Percentiles rank a stretch among this genome's conserved stretches.
Evolutionary conservation across 2,888 invertebrate genomes (phyloP).

Genomic region (Agrotis exclamationis): DNA sequence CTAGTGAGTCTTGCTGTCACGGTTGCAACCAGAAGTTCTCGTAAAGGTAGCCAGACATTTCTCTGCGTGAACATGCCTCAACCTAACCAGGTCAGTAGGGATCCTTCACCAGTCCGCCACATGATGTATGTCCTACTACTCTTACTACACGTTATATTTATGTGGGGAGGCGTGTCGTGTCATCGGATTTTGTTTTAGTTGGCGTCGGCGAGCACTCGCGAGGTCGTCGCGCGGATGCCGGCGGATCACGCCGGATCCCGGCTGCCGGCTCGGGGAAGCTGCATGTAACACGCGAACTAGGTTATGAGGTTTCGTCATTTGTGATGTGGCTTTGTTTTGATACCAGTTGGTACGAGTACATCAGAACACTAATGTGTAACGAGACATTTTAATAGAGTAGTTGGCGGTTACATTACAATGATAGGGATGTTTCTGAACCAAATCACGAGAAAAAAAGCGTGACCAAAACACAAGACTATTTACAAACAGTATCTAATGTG

Average conservation of each 20-base stretch:
- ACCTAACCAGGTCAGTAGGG: slow-evolving; percentile 28
- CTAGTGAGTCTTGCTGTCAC: no score
- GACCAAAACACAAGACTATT: slow-evolving; percentile 37
- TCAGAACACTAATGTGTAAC: not conserved
- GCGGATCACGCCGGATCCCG: slow-evolving; percentile 60
- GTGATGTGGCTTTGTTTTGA: slow-evolving; percentile 25
- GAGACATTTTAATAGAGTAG: not conserved
- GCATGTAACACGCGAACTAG: slow-evolving; percentile 54
- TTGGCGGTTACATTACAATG: not conserved
- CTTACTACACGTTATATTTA: slow-evolving; percentile 37
- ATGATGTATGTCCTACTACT: slow-evolving; percentile 47
- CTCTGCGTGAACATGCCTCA: no score
- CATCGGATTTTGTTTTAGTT: slow-evolving; percentile 74
- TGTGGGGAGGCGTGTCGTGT: slow-evolving; percentile 68
- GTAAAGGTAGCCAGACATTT: no score
- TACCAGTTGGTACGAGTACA: not conserved
- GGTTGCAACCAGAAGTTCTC: no score
- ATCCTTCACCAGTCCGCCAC: slow-evolving; percentile 31
- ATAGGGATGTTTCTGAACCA: slow-evolving; percentile 2
- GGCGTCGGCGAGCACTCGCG: slow-evolving; percentile 66
- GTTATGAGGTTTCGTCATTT: slow-evolving; percentile 50
- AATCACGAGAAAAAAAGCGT: slow-evolving; percentile 15
- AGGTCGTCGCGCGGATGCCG: slow-evolving; percentile 69
- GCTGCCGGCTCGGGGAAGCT: slow-evolving; percentile 52
- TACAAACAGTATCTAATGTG: slow-evolving; percentile 24